These are phyloP conservation scores for Glomeris maerens DNA, from an alignment of 1,140 invertebrate species.

Conservation along the genomic window DNA sequence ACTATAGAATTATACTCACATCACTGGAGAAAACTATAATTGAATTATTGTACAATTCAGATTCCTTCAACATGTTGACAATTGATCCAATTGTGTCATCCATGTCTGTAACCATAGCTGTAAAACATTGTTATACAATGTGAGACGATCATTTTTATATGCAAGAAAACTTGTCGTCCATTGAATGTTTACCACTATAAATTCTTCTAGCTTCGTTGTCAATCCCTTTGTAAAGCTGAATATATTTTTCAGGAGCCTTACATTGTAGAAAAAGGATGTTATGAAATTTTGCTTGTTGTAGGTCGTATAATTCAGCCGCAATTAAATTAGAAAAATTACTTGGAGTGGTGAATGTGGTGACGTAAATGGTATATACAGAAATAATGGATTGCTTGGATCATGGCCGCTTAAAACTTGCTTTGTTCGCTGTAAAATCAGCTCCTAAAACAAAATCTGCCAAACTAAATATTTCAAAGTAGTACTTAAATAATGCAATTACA, in stretches of 20 bases:
- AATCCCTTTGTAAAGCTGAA: background rate
- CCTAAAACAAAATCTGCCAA: constrained; percentile 21
- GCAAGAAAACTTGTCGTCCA: constrained; percentile 1
- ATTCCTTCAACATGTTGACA: constrained; percentile 28
- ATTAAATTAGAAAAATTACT: background rate
- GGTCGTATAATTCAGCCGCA: no score
- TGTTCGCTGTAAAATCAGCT: constrained; percentile 61
- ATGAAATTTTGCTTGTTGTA: background rate
- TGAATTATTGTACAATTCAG: constrained; percentile 35
- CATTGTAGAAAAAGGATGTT: background rate
- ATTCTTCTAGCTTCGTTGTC: background rate
- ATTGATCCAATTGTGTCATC: constrained; percentile 33
- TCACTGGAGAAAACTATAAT: constrained; percentile 33
- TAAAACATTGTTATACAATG: constrained; percentile 7
- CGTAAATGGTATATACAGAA: constrained; percentile 68
- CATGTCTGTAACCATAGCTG: constrained; percentile 31
- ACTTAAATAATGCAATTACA: constrained; percentile 2
- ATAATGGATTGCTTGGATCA: constrained; percentile 50
- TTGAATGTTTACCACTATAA: background rate
- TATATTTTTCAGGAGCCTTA: background rate
- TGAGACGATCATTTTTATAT: background rate
- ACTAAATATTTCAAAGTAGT: constrained; percentile 1
- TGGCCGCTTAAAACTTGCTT: constrained; percentile 51
- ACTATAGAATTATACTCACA: constrained; percentile 18
- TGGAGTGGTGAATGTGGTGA: constrained; percentile 59